Base-by-base conservation (phyloP, 1,140 invertebrate species). In the Asbolus verrucosus region DNA sequence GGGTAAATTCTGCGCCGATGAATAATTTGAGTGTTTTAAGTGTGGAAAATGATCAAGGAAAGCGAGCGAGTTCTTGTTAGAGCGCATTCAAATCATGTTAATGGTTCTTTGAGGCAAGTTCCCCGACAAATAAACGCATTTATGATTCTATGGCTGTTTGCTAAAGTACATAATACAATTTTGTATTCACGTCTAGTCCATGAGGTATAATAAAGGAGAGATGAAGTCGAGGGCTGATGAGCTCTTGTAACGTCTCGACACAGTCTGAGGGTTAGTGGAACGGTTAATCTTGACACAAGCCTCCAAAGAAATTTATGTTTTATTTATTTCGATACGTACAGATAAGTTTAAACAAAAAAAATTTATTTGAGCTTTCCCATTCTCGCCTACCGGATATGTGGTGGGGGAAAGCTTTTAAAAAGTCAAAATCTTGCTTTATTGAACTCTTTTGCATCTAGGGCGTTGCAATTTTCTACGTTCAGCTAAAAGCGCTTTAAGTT, bases 91-190 rank as follows among this genome's bases (percentile, higher is more conserved):
- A 54, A 13, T 54, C 19, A 9, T 8, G 21, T 11, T 27, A 54
- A 50, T 50, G 16, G 15, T 21, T 15, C 16, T 46, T 14, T 11
- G 38, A 19, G 41, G 8, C 6, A 6, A 19, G 19, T 54, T n/a
- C n/a, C 2, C n/a, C n/a, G 21, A 27, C 46, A 54, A 54, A 54
- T n/a, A 54, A 21, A 54, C 24, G 11, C 46, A 54, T 54, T 54
- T 54, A 54, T 54, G 21, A 54, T 54, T 54, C 46, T 27, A 54
- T 27, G 46, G 11, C 46, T 13, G 46, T 54, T 36, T 36, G 33
- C 46, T 54, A 11, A 54, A 54, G 46, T 24, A 27, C 46, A 54
- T 54, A 54, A 54, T 54, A 30, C 46, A 54, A 54, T 54, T 54
- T 54, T n/a, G 46, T 30, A 54, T 54, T 54, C 46, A 54, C 46